Base-by-base conservation (phyloP, 2,113 vertebrate species). In the Ariopsis seemanni region DNA sequence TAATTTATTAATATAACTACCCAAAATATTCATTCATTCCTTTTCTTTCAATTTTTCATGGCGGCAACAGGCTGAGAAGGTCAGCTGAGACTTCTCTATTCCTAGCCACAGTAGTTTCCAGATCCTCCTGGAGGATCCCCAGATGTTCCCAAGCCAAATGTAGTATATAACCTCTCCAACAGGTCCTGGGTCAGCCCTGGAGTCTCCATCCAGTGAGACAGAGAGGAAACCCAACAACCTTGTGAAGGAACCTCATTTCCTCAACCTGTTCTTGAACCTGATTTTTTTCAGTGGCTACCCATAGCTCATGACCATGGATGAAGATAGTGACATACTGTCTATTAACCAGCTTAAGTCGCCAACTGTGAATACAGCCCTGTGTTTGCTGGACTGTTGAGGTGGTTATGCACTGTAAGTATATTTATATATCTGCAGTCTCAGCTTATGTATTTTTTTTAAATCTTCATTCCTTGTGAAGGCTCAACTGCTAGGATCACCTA, bases 401-500 rank as follows among this genome's bases (percentile, higher is more conserved):
- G 69, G 27, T 71, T 34, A 71, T 71, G 69, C 30, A 71, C 22
- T 65, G 63, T 67, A 67, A 42, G 25, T n/a, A 11, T 65, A n/a
- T 67, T 67, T 75, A 65, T 63, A 17, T 80, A 69, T 62, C 55
- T 81, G 78, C 52, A 48, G 77, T n/a, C 63, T 25, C 14, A 2
- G 2, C 57, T 81, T 82, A 42, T 69, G 79, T 17, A 42, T 57
- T 80, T 80, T 80, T 50, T n/a, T 15, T 53, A 53, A 42, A 42
- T 42, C 48, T 74, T 7, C n/a, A 52, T 65, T 34, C 75, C 48
- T 65, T 85, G 60, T 57, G 34, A 85, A 71, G 50, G 81, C 77
- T 71, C 77, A 81, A 86, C 63, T 72, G 74, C 75, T 62, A 86
- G 65, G 83, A 77, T 82, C 48, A 50, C 77, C 42, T 75, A 55